Evolutionary conservation across 2,797 vertebrate species (phyloP), one percentile per base, ranked within the genome.

Genomic region (Delichon dasypus): DNA sequence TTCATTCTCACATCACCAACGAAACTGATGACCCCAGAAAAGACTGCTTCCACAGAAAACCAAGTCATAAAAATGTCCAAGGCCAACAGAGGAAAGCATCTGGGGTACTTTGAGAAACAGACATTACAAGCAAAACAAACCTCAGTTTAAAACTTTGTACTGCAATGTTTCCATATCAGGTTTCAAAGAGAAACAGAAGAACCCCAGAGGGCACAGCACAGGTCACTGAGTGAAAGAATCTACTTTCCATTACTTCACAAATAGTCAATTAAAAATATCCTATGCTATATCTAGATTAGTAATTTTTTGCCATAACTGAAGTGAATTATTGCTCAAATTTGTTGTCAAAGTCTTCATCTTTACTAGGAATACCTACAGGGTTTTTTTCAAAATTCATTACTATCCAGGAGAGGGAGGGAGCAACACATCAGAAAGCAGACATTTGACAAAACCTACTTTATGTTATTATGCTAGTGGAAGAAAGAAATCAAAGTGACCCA

Each of bases 111-210:
- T 45, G 54, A 26, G 62, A 97, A 74, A 94, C 48, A 89, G 72
- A 60, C n/a, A 94, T 73, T 67, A 94, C 29, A 78, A 51, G 38
- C 48, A 93, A 91, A 96, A 92, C 68, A 96, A 88, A 90, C 74
- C 67, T 88, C 85, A 74, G 50, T 92, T 93, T 88, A 94, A 96
- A 93, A 95, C 85, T 91, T 60, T 36, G 55, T 73, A 91, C n/a
- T 27, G 61, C 27, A 51, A 47, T 42, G 25, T 45, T 77, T 91
- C 70, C 74, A 88, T 17, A 65, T 5, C 14, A 64, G 79, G 73
- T 95, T 96, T 93, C 70, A 71, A 54, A 85, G 61, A 64, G 44
- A 77, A 89, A 96, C 84, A 96, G 61, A 91, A 88, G 47, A 90
- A 89, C 34, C 80, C 86, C 93, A 93, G 62, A 92, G 87, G 85